Base-by-base conservation (phyloP, 1,140 invertebrate genomes). In the Eciton burchellii region DNA sequence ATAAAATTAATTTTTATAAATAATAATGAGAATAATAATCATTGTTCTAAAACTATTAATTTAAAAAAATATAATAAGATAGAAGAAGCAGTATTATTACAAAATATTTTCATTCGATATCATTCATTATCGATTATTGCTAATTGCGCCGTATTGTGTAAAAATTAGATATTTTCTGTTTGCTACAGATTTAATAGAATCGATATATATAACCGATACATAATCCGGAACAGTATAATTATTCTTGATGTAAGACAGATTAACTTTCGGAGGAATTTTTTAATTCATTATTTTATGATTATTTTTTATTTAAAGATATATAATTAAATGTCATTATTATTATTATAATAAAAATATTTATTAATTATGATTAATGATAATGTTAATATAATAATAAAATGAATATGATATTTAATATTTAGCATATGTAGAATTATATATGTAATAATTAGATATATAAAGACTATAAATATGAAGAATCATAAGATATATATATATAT, bases 81-180 rank as follows among this genome's bases (percentile, higher is more conserved):
- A 47, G 19, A 19, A 1, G 43, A 41, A 59, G 9, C 45, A 59
- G 47, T 29, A 12, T 73, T 1, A 9, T 56, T 26, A 62, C n/a
- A 66, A 63, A 54, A 12, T 41, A 56, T 26, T 35, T 8, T 45
- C 62, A 62, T 68, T 83, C 63, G 56, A 35, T 35, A 52, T 21
- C 57, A 43, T 71, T 63, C 14, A 26, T 65, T 29, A 52, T 54
- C 52, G 16, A 45, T 66, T 81, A 74, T 86, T 74, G 70, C 41
- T 63, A 85, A 85, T 84, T 86, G 63, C 77, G 29, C 4, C 81
- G 70, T 26, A 47, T 57, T 35, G 19, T 19, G 21, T 16, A 52
- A 74, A 21, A 77, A 56, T 77, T 62, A 65, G 12, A 72, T 47
- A 57, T 41, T 26, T 54, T 43, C 19, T 14, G 19, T 19, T 45